These are phyloP conservation scores for Cochlearius cochlearius DNA, from an alignment of 2,113 vertebrate genomes.

Conservation along the genomic window DNA sequence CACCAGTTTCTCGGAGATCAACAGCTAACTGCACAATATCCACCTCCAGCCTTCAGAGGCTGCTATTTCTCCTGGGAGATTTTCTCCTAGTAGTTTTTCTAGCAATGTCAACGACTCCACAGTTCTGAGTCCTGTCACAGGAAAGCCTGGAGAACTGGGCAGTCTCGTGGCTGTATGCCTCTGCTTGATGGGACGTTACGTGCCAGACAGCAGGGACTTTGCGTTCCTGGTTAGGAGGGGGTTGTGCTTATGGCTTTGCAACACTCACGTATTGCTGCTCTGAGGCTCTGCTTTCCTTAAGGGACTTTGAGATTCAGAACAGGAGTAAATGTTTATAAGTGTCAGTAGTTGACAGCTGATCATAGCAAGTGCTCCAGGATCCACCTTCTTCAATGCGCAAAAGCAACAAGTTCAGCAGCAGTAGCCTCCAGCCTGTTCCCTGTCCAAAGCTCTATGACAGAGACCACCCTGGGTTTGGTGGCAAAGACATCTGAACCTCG, in stretches of 20 bases:
- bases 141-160: neutral
- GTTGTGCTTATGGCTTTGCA: neutral
- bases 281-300: neutral
- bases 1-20: neutral
- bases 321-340: neutral
- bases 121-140: neutral
- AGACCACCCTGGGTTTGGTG: neutral
- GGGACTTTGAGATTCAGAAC: neutral
- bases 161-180: neutral
- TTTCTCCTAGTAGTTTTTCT: neutral
- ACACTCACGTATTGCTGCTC: neutral
- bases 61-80: neutral
- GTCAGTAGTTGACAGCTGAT: neutral
- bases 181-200: neutral
- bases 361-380: neutral
- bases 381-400: neutral
- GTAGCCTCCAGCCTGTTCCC: neutral
- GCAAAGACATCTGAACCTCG: neutral
- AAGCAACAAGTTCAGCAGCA: neutral
- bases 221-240: neutral
- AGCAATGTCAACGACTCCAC: neutral
- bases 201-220: neutral
- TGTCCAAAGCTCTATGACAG: neutral
- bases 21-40: neutral
- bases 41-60: neutral